Conservation (phyloP, 1,140 invertebrate genomes). For the Ooceraea biroi region DNA sequence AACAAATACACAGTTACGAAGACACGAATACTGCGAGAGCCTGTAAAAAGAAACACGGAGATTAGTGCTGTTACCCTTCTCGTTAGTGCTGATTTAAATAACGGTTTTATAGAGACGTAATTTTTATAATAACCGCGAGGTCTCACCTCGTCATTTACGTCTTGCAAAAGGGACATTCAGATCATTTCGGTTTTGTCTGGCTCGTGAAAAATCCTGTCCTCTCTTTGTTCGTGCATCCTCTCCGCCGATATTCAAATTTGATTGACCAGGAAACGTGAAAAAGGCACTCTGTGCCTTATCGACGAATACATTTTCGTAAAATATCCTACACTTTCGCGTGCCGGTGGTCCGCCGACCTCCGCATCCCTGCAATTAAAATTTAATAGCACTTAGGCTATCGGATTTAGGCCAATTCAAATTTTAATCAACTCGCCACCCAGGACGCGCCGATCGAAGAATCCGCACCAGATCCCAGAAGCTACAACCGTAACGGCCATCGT, state of each 20-base stretch:
- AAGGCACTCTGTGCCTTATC: not conserved
- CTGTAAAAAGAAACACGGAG: not conserved
- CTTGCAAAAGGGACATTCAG: not conserved
- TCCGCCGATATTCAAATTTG: not conserved
- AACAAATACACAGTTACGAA: conserved; percentile 22
- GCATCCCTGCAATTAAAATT: conserved; percentile 32
- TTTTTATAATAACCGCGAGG: not conserved
- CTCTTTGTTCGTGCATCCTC: not conserved
- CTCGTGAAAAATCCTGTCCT: not conserved
- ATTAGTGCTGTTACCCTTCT: not conserved
- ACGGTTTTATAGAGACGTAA: conserved; percentile 25
- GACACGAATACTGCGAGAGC: not conserved
- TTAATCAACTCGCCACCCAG: conserved; percentile 71
- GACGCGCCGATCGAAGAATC: too few relatives aligned
- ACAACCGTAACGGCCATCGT: conserved; percentile 5
- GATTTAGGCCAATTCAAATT: conserved; percentile 70
- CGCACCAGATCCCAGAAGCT: conserved; percentile 27
- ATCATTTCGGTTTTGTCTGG: not conserved
- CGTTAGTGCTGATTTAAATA: conserved; percentile 37
- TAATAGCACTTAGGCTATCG: conserved; percentile 23
- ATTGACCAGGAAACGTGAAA: not conserved
- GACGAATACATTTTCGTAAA: conserved; percentile 13
- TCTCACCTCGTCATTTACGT: not conserved
- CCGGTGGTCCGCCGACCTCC: not conserved
- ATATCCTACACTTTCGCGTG: conserved; percentile 6